Conservation (phyloP, 2,888 invertebrate genomes). For the Stenodera caucasica region DNA sequence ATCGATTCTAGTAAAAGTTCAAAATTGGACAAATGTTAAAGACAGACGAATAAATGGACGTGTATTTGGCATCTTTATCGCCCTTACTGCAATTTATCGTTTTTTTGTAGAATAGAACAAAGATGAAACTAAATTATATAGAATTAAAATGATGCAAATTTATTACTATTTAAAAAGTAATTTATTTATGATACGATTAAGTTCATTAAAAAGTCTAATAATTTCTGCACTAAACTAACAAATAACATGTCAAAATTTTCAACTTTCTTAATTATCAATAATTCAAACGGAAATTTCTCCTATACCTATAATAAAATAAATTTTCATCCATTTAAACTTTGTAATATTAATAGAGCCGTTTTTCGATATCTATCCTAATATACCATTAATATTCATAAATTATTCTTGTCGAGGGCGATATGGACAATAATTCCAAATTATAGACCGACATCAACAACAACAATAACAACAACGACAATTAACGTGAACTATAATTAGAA, state of each 20-base stretch:
- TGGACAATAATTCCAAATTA: constrained; percentile 53
- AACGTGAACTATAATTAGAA: constrained; percentile 41
- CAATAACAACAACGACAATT: constrained; percentile 29
- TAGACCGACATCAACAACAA: constrained; percentile 41
- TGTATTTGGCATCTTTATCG: no score
- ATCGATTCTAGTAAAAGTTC: no score
- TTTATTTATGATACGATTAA: no score
- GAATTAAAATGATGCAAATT: no score
- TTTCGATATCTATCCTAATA: not conserved
- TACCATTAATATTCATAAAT: constrained; percentile 49
- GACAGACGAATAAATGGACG: no score
- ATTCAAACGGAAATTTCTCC: not conserved
- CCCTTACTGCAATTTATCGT: no score
- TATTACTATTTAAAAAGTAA: no score
- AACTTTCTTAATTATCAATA: not conserved
- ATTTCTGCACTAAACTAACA: not conserved
- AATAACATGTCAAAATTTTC: constrained; percentile 1
- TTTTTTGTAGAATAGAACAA: no score
- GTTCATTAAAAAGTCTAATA: not conserved
- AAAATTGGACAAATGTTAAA: no score
- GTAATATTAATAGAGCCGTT: constrained; percentile 2
- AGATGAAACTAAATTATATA: no score
- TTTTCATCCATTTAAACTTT: not conserved
- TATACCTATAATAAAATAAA: not conserved
- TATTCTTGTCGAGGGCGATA: constrained; percentile 45